Percentiles rank a stretch among this genome's conserved stretches.
phyloP scores from a whole-genome alignment of 2,888 invertebrate species.

The Melanophora roralis region DNA sequence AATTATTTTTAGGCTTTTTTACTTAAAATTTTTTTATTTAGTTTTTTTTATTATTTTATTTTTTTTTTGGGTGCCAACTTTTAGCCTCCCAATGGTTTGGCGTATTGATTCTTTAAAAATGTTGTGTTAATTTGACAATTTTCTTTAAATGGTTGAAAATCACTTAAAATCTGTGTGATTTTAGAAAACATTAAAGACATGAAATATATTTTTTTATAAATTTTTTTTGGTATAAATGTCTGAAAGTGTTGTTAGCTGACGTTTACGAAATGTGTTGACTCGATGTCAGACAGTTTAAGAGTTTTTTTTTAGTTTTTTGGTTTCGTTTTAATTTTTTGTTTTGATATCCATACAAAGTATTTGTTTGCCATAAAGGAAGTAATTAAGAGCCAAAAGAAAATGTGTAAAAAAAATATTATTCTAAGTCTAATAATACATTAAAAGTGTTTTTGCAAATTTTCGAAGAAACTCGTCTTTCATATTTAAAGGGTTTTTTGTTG shows the following conservation, averaged over 20 bases:
- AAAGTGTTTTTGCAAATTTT: too few species aligned
- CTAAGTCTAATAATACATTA: too few species aligned
- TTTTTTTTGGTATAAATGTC: constrained; percentile 12
- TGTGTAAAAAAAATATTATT: too few species aligned
- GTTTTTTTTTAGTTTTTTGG: background rate
- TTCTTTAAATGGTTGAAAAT: constrained; percentile 29
- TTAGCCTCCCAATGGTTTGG: too few species aligned
- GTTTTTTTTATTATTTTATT: background rate
- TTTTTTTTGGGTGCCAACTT: too few species aligned
- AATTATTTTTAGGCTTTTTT: too few species aligned
- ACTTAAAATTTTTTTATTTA: background rate
- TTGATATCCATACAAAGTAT: background rate
- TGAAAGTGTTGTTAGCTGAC: background rate
- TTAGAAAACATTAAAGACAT: constrained; percentile 15
- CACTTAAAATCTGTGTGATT: constrained; percentile 15
- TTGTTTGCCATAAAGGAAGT: background rate
- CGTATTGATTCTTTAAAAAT: constrained; percentile 14
- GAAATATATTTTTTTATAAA: constrained; percentile 23
- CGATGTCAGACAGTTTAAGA: constrained; percentile 37
- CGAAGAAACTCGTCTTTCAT: too few species aligned
- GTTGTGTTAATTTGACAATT: constrained; percentile 6
- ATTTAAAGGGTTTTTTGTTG: too few species aligned
- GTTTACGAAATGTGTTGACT: constrained; percentile 40
- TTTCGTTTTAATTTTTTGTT: background rate
- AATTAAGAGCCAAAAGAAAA: background rate